These are phyloP conservation scores for Uloborus plumipes DNA, from an alignment of 2,888 invertebrate species.

Conservation along the genomic window DNA sequence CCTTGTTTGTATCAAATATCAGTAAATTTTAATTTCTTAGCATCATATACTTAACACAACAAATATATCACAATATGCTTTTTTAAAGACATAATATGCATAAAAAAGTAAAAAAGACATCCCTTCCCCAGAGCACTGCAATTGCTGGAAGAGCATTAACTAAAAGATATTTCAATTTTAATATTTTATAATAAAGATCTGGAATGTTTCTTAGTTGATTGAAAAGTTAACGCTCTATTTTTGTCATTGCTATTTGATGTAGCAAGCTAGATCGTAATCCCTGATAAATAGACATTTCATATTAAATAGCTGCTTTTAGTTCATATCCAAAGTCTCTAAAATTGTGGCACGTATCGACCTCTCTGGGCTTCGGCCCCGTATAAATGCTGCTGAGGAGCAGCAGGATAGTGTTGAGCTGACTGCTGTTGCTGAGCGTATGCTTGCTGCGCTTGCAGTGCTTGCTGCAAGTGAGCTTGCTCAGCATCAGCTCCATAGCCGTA, in stretches of 20 bases:
- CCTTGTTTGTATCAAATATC: too few species aligned
- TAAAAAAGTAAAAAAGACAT: too few species aligned
- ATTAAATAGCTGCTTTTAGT: not conserved
- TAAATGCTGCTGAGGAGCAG: conserved; percentile 37
- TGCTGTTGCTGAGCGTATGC: conserved; percentile 49
- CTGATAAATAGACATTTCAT: not conserved
- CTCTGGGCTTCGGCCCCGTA: conserved; percentile 36
- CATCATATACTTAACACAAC: too few species aligned
- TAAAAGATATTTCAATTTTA: not conserved
- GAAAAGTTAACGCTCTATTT: too few species aligned
- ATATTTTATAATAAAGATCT: too few species aligned
- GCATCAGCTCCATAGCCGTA: conserved; percentile 46
- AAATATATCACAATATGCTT: too few species aligned
- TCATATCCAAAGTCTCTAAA: not conserved
- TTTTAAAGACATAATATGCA: too few species aligned
- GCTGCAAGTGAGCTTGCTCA: conserved; percentile 30
- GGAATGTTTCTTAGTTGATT: not conserved
- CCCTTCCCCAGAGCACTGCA: too few species aligned
- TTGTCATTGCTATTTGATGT: too few species aligned
- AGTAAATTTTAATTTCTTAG: too few species aligned
- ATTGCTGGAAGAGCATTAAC: too few species aligned
- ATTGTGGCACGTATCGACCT: conserved; percentile 22
- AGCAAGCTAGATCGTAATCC: too few species aligned
- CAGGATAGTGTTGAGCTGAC: conserved; percentile 29
- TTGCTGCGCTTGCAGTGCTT: conserved; percentile 45